phyloP scores from a whole-genome alignment of 2,888 invertebrate species.

The Apantesis nais region DNA sequence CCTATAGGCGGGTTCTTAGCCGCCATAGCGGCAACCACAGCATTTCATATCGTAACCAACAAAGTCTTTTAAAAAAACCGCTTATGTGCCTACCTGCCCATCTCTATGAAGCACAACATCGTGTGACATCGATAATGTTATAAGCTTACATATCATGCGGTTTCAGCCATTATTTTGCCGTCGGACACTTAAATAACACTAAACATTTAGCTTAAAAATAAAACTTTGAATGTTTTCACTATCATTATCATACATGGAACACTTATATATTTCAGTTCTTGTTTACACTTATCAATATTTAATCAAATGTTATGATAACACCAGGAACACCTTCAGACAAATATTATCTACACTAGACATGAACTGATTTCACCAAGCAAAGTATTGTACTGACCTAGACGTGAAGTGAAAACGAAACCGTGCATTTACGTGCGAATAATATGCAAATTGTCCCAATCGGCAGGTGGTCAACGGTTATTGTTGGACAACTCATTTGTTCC shows the following conservation, averaged over 20 bases:
- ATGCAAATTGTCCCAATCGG: conserved; percentile 73
- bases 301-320: not conserved
- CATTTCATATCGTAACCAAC: conserved; percentile 80
- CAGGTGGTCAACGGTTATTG: conserved; percentile 73
- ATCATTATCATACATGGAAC: not conserved
- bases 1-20: conserved; percentile 64
- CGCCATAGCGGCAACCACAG: conserved; percentile 64
- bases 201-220: conserved; percentile 6
- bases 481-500: conserved; percentile 56
- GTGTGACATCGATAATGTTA: conserved; percentile 66
- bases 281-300: not conserved
- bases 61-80: conserved; percentile 76
- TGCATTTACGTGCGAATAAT: conserved; percentile 70
- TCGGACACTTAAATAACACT: conserved; percentile 17
- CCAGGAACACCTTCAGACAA: not conserved
- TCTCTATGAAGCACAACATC: conserved; percentile 59
- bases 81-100: conserved; percentile 72
- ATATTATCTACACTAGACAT: conserved; percentile 10
- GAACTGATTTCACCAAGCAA: conserved; percentile 55
- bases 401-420: conserved; percentile 70
- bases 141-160: conserved; percentile 36
- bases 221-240: conserved; percentile 1
- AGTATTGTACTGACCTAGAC: conserved; percentile 59
- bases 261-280: not conserved
- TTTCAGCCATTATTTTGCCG: conserved; percentile 25